These are phyloP conservation scores for Pristiophorus japonicus DNA, from an alignment of 2,113 vertebrate genomes.

Conservation along the genomic window DNA sequence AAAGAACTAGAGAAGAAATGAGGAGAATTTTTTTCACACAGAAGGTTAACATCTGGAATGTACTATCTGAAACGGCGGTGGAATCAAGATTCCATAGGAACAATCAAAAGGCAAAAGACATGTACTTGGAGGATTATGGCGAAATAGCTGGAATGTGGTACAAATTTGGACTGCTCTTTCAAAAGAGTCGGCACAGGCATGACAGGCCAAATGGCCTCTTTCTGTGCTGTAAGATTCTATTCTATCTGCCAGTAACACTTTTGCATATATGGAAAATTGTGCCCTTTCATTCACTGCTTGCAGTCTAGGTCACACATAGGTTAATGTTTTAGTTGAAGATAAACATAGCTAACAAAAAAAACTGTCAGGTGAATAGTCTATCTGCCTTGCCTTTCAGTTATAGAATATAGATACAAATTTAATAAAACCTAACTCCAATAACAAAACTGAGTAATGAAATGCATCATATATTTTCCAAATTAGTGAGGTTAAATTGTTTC, in stretches of 20 bases:
- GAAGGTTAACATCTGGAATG: too few relatives aligned
- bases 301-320: background rate
- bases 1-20: too few relatives aligned
- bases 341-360: background rate
- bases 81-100: too few relatives aligned
- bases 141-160: background rate
- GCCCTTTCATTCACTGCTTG: background rate
- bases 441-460: background rate
- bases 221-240: background rate
- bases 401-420: background rate
- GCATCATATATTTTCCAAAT: background rate
- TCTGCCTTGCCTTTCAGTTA: background rate
- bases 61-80: too few relatives aligned
- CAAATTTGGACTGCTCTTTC: background rate
- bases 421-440: background rate
- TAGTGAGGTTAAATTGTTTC: background rate
- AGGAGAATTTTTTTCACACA: too few relatives aligned
- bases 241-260: background rate
- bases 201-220: background rate
- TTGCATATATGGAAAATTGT: constrained; percentile 46
- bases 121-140: background rate
- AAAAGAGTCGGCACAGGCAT: background rate
- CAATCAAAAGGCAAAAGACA: too few relatives aligned
- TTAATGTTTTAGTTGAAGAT: background rate
- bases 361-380: background rate